Evolutionary conservation across 1,140 invertebrate genomes (phyloP).

Genomic region (Papilio polytes): DNA sequence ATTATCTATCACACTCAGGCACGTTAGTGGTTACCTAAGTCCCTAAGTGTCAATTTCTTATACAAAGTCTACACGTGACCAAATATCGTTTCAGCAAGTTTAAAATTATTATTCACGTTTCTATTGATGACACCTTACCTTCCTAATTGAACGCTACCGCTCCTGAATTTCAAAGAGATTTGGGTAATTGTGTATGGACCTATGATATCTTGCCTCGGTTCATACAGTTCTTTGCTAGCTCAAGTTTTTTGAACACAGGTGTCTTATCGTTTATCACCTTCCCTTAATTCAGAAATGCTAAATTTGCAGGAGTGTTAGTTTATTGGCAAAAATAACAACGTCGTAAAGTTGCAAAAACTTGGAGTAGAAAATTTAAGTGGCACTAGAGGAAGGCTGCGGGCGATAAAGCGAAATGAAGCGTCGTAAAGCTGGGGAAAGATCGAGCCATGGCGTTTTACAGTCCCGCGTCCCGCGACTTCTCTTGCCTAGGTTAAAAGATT

Average conservation of each 20-base stretch:
- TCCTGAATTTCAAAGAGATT: too few relatives aligned
- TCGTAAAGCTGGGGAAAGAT: not conserved
- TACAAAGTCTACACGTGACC: too few relatives aligned
- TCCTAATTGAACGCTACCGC: too few relatives aligned
- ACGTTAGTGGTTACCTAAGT: too few relatives aligned
- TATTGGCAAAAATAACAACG: slow-evolving; percentile 23
- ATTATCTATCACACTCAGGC: too few relatives aligned
- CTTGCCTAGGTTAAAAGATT: not conserved
- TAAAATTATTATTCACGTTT: too few relatives aligned
- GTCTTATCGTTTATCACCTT: not conserved
- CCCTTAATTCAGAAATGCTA: not conserved
- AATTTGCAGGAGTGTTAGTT: not conserved
- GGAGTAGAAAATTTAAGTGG: slow-evolving; percentile 23
- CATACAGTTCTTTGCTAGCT: too few relatives aligned
- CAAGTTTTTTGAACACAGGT: not conserved
- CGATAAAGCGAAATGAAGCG: slow-evolving; percentile 22
- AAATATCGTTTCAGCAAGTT: too few relatives aligned
- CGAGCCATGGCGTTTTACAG: slow-evolving; percentile 18
- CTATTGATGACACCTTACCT: too few relatives aligned
- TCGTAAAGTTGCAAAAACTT: slow-evolving; percentile 22
- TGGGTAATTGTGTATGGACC: too few relatives aligned
- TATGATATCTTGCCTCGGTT: too few relatives aligned
- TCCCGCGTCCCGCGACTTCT: not conserved
- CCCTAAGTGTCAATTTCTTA: too few relatives aligned
- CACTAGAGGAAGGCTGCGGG: slow-evolving; percentile 18